Evolutionary conservation across 2,888 invertebrate species (phyloP), one percentile per base, ranked within the genome.

Genomic region (Epistrophella euchroma): DNA sequence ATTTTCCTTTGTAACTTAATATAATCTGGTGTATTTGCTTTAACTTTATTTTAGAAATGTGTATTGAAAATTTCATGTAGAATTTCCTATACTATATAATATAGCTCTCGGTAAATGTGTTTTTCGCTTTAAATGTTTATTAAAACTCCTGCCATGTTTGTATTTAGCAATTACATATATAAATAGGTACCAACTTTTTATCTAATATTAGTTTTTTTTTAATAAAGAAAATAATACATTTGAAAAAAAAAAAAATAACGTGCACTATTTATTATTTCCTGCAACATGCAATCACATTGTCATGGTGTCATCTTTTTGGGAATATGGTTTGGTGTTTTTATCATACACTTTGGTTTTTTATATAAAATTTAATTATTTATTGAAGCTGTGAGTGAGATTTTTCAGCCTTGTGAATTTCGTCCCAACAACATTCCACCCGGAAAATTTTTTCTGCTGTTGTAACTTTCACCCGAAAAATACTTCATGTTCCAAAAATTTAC

Each of bases 61-160:
- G 50, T 73, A 82, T 74, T 82, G 82, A 86, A 86, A 86, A 82
- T 86, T 86, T 82, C 81, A 78, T 66, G 81, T 81, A 86, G 82
- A 82, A 58, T 25, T 66, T 50, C 56, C 58, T 78, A 35, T 70
- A 22, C 37, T 60, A 15, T 22, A 40, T 25, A 28, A 35, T 32
- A 62, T 62, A 62, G 62, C 45, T 66, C 19, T 66, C 32, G 56
- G 70, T 77, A 76, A 60, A 81, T 71, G 50, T 64, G 47, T 60
- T 40, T 70, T 70, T 62, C 68, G 86, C 77, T 78, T 82, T 66
- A 40, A 68, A 60, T 81, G 71, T 76, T 66, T 85, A 50, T 71
- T 70, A 22, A 70, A 74, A 74, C 17, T 81, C 71, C 56, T 82
- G 78, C 77, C 81, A 82, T 78, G 70, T 78, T 78, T 86, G 71